These are phyloP conservation scores for Phrynocephalus vlangalii DNA, from an alignment of 2,797 vertebrate genomes.

Conservation along the genomic window DNA sequence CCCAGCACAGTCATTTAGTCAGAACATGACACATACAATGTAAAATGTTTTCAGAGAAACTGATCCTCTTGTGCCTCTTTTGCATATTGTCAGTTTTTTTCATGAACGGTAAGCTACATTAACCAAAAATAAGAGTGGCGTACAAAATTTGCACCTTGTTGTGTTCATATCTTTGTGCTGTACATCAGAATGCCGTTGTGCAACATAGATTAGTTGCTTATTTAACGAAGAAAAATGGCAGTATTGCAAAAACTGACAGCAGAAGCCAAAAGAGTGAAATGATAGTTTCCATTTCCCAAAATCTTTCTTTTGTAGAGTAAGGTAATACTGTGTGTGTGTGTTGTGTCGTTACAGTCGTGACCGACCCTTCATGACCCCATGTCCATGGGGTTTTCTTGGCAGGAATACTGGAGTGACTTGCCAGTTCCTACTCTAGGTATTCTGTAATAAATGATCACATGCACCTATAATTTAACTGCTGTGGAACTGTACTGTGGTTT, in stretches of 20 bases:
- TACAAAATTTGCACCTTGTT: not conserved
- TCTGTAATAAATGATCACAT: not conserved
- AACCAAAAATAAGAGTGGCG: constrained; percentile 1
- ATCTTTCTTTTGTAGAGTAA: not conserved
- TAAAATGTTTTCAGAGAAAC: not conserved
- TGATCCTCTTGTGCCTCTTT: not conserved
- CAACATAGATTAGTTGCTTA: not conserved
- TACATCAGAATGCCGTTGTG: not conserved
- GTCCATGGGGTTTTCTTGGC: too few species aligned
- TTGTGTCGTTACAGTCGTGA: too few species aligned
- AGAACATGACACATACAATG: not conserved
- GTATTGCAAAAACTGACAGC: not conserved
- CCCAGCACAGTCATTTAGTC: not conserved
- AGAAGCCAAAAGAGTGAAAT: not conserved
- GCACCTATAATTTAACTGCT: not conserved
- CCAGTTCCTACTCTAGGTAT: too few species aligned
- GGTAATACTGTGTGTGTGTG: too few species aligned
- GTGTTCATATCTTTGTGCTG: not conserved
- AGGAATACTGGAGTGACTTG: too few species aligned
- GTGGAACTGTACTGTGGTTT: not conserved
- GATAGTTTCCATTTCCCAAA: not conserved
- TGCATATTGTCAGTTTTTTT: constrained; percentile 1
- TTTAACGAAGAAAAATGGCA: not conserved
- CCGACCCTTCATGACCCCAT: too few species aligned
- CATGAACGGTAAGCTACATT: not conserved